These are phyloP conservation scores for Cheiracanthium punctorium DNA, from an alignment of 2,888 invertebrate species.

Conservation along the genomic window DNA sequence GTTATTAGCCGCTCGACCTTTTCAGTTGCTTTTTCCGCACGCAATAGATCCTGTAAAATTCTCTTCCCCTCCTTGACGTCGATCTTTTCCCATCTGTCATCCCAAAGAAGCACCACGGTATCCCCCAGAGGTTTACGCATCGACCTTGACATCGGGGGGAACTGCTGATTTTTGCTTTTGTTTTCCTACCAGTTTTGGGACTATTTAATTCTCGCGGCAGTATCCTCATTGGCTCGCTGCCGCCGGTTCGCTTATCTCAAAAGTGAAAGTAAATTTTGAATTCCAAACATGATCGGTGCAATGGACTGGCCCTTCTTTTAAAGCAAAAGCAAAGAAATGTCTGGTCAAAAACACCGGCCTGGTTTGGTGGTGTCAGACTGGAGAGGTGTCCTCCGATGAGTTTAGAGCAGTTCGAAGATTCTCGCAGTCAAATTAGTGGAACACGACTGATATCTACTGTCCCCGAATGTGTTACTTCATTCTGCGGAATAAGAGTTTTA, in stretches of 20 bases:
- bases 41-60: neutral
- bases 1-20: neutral
- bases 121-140: constrained; percentile 14
- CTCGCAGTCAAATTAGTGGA: too few species aligned
- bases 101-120: neutral
- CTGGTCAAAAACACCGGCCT: too few species aligned
- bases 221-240: constrained; percentile 2
- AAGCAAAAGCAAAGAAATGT: too few species aligned
- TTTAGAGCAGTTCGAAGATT: too few species aligned
- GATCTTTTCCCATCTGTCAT: neutral
- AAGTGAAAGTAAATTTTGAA: constrained; percentile 29
- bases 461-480: too few species aligned
- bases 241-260: neutral
- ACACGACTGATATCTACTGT: too few species aligned
- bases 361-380: too few species aligned
- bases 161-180: neutral
- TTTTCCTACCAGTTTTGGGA: constrained; percentile 17
- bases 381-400: too few species aligned
- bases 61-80: neutral
- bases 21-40: neutral
- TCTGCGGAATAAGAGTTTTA: too few species aligned
- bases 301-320: too few species aligned
- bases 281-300: constrained; percentile 18
- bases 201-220: constrained; percentile 3
- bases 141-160: constrained; percentile 42